Percentiles rank a stretch among this genome's conserved stretches.
Conservation (phyloP, 2,113 vertebrate species). For the Panurus biarmicus region DNA sequence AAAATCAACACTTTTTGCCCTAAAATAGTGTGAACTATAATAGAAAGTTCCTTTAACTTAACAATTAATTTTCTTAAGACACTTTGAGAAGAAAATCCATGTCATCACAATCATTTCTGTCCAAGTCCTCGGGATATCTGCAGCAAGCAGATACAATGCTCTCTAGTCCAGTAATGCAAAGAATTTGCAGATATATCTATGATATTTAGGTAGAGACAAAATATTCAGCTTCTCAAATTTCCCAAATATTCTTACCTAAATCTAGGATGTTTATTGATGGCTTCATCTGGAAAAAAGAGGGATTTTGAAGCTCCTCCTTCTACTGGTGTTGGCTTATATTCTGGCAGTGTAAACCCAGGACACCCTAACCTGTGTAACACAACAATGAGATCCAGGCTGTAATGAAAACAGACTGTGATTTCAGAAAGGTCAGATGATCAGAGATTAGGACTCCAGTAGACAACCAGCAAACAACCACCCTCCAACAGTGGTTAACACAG, state of each 20-base stretch:
- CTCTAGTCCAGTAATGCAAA: neutral
- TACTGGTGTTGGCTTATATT: slow-evolving; percentile 80
- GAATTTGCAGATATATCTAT: neutral
- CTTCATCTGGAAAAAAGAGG: slow-evolving; percentile 95
- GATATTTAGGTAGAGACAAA: neutral
- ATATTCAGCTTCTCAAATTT: neutral
- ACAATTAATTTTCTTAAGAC: neutral
- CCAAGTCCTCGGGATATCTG: neutral
- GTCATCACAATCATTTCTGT: neutral
- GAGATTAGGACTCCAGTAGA: neutral
- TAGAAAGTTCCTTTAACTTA: neutral
- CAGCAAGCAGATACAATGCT: neutral
- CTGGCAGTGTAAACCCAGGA: slow-evolving; percentile 88
- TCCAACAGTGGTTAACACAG: neutral
- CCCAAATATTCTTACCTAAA: slow-evolving; percentile 78
- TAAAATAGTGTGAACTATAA: neutral
- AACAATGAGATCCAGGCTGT: neutral
- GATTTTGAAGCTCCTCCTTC: slow-evolving; percentile 91
- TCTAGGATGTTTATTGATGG: slow-evolving; percentile 91
- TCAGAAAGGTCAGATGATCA: neutral
- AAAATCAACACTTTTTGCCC: neutral
- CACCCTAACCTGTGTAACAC: slow-evolving; percentile 85
- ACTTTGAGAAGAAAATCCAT: neutral
- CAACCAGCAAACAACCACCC: neutral
- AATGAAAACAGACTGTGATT: neutral